phyloP scores from a whole-genome alignment of 1,140 invertebrate species.

The Drosophila seguyi region DNA sequence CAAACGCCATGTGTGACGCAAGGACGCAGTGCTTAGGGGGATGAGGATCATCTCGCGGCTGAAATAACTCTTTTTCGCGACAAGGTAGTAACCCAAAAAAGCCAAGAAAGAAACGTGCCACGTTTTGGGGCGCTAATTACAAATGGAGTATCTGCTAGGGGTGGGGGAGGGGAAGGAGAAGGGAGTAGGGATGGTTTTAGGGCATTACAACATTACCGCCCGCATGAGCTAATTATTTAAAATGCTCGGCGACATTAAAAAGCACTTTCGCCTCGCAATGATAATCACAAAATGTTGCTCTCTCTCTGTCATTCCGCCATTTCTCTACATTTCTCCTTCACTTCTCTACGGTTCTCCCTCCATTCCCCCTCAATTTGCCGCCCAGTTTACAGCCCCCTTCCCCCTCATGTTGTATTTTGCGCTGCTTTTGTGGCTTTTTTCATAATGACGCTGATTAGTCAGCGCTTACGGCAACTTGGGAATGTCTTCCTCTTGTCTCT shows the following conservation, averaged over 20 bases:
- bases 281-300: constrained; percentile 63
- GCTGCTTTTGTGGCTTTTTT: constrained; percentile 71
- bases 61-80: constrained; percentile 17
- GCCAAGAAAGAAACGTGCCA: constrained; percentile 32
- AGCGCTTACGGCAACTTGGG: constrained; percentile 72
- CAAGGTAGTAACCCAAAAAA: neutral
- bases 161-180: neutral
- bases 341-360: neutral
- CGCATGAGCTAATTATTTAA: constrained; percentile 78
- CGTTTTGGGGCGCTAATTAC: constrained; percentile 57
- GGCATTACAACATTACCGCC: constrained; percentile 31
- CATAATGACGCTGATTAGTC: constrained; percentile 80
- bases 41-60: neutral
- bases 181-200: constrained; percentile 12
- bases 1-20: constrained; percentile 64
- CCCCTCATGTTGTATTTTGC: constrained; percentile 18
- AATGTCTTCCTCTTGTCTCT: constrained; percentile 38
- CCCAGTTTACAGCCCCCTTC: neutral
- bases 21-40: constrained; percentile 1
- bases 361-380: neutral
- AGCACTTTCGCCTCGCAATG: constrained; percentile 74
- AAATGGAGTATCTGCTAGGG: constrained; percentile 10
- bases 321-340: neutral
- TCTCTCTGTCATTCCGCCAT: neutral
- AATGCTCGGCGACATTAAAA: constrained; percentile 80